Conservation (phyloP, 2,888 invertebrate genomes). For the Idaea biselata region DNA sequence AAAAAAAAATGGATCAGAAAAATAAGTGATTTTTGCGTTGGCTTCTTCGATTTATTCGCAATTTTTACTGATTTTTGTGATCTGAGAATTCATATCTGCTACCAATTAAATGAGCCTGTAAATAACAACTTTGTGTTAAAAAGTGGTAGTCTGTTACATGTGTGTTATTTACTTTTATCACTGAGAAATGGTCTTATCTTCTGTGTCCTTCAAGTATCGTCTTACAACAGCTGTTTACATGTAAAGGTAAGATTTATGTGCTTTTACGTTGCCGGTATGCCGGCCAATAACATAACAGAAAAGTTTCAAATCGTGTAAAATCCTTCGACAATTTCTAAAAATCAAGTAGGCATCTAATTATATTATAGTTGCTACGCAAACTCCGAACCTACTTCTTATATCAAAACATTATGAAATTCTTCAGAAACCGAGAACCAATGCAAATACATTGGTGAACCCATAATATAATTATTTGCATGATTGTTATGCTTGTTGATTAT, state of each 20-base stretch:
- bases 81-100: background rate
- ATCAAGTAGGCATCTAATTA: background rate
- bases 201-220: slow-evolving; percentile 32
- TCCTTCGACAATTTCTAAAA: too few species aligned
- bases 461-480: too few species aligned
- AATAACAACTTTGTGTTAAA: background rate
- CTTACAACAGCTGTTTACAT: slow-evolving; percentile 62
- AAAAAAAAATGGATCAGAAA: background rate
- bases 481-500: too few species aligned
- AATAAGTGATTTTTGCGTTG: background rate
- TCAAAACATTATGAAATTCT: background rate
- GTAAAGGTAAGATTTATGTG: slow-evolving; percentile 55
- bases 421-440: background rate
- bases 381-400: too few species aligned
- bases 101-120: background rate
- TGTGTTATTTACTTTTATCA: background rate
- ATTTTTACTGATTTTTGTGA: background rate
- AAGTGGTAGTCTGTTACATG: background rate
- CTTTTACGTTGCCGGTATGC: slow-evolving; percentile 2
- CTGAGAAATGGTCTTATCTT: slow-evolving; percentile 44
- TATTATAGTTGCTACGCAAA: background rate
- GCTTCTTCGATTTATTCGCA: background rate
- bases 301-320: background rate
- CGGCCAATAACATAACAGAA: slow-evolving; percentile 1
- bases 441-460: too few species aligned